Evolutionary conservation across 2,797 vertebrate species (phyloP), one percentile per base, ranked within the genome.

Genomic region (Mionectes olivaceus): DNA sequence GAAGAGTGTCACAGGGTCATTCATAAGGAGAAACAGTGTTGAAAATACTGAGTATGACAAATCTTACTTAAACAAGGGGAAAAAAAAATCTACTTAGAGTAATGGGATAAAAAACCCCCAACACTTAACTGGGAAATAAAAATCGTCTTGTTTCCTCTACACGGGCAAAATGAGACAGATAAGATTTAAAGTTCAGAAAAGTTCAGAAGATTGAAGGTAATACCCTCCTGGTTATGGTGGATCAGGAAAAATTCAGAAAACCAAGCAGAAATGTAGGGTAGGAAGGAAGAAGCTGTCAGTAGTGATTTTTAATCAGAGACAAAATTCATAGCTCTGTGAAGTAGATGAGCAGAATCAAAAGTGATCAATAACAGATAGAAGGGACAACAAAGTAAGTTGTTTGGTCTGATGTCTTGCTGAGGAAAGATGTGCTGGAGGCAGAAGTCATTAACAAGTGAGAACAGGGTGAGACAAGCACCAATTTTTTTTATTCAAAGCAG

Each of bases 291-390:
- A 82, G 21, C 27, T 63, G 27, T 46, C 43, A 49, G 27, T 56
- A 70, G 28, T 70, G 56, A 35, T 83, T 92, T 92, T 92, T 84
- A 82, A 77, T 90, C 35, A 57, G 67, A 79, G 57, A 77, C 53
- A 90, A 91, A 74, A 71, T 23, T 81, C 33, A 23, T 35, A 56
- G 53, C 32, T 15, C 19, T 60, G 27, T 0, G 0, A 78, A 89
- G 77, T 67, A 87, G 64, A 75, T 92, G 82, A 86, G 75, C 50
- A 76, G 77, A 91, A 79, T 83, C 67, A 82, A 70, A 93, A 79
- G 52, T 47, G 59, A 81, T 84, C 74, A 76, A 56, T 84, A 53
- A 57, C 1, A 2, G 21, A 63, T 70, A 83, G 41, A 83, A 79
- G 35, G 22, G 41, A 60, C 56, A 71, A 53, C 33, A 76, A 43